phyloP scores from a whole-genome alignment of 1,140 invertebrate species.

The Melanaphis sacchari region DNA sequence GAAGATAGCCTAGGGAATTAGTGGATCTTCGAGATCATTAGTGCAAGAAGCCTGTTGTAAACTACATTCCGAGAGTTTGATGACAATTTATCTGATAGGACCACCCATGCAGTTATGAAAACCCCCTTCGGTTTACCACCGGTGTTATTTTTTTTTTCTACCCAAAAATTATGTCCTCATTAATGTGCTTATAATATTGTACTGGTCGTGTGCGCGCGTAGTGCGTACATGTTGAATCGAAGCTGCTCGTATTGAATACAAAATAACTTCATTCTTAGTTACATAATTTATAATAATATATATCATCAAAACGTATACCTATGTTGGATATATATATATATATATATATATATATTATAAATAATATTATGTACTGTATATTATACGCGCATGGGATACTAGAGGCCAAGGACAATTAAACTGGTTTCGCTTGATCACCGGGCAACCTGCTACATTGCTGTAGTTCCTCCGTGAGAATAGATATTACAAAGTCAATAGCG shows the following conservation, averaged over 20 bases:
- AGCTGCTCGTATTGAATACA: slow-evolving; percentile 37
- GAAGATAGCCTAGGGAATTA: slow-evolving; percentile 28
- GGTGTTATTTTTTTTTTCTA: slow-evolving; percentile 14
- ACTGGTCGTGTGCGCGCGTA: slow-evolving; percentile 31
- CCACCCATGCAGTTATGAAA: slow-evolving; percentile 44
- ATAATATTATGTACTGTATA: slow-evolving; percentile 20
- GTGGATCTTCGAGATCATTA: slow-evolving; percentile 51
- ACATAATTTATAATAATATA: slow-evolving; percentile 20
- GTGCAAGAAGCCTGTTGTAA: slow-evolving; percentile 39
- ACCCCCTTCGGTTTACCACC: slow-evolving; percentile 29
- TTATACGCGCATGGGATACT: slow-evolving; percentile 14
- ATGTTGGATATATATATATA: no score
- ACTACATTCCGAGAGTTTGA: slow-evolving; percentile 50
- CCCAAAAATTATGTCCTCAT: slow-evolving; percentile 58
- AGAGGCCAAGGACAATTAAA: slow-evolving; percentile 58
- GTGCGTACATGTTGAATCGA: slow-evolving; percentile 27
- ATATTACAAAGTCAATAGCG: slow-evolving; percentile 48
- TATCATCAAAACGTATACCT: background rate
- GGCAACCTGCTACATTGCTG: background rate
- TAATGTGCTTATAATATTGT: slow-evolving; percentile 32
- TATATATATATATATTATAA: slow-evolving; percentile 41
- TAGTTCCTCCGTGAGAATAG: slow-evolving; percentile 40
- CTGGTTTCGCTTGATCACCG: slow-evolving; percentile 55
- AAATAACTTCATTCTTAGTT: slow-evolving; percentile 49
- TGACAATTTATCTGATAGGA: slow-evolving; percentile 57